These are phyloP conservation scores for Chironomus striatipennis DNA, from an alignment of 1,140 invertebrate species.

Conservation along the genomic window DNA sequence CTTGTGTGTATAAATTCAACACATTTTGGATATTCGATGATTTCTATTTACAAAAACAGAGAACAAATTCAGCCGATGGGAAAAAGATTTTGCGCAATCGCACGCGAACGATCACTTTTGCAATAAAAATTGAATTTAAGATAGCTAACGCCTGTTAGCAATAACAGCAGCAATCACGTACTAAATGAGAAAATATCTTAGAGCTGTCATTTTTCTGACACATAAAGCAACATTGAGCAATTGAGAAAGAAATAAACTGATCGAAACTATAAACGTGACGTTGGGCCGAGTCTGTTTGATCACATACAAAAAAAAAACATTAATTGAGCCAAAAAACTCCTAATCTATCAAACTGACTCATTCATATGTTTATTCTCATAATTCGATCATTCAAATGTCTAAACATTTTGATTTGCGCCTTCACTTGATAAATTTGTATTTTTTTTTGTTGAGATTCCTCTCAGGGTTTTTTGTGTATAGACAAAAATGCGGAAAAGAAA, in stretches of 20 bases:
- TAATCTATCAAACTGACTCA: neutral
- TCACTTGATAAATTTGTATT: neutral
- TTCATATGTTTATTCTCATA: neutral
- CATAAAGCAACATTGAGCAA: neutral
- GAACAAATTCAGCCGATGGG: neutral
- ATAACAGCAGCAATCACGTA: too few relatives aligned
- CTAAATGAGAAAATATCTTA: neutral
- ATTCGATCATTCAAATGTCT: neutral
- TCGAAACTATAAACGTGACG: neutral
- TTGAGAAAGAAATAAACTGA: neutral
- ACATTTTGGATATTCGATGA: too few relatives aligned
- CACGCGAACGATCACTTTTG: neutral
- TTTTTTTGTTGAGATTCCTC: too few relatives aligned
- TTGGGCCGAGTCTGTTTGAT: neutral
- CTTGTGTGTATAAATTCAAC: too few relatives aligned
- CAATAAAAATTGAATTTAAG: neutral
- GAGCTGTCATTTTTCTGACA: neutral
- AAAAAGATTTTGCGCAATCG: neutral
- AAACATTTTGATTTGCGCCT: slow-evolving; percentile 8
- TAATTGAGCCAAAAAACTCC: too few relatives aligned
- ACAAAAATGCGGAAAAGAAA: neutral
- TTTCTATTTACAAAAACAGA: too few relatives aligned
- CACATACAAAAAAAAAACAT: too few relatives aligned
- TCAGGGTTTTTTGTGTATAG: too few relatives aligned
- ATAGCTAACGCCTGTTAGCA: neutral